Evolutionary conservation across 2,888 invertebrate genomes (phyloP), one percentile per base, ranked within the genome.

Genomic region (Steinernema hermaphroditum): DNA sequence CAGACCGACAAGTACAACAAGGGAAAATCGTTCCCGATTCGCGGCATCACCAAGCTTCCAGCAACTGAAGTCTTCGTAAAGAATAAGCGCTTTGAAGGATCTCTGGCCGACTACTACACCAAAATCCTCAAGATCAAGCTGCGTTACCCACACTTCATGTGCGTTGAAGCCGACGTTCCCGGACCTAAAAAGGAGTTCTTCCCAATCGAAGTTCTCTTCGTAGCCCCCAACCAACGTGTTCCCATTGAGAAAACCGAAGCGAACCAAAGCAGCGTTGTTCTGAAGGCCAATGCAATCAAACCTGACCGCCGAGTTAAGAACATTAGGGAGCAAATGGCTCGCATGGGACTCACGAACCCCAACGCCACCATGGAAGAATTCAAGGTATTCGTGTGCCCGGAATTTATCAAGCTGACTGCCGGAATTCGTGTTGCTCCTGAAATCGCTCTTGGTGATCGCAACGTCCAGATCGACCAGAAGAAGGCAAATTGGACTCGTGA

Each of bases 181-280:
- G 54, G 54, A 24, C 2, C 2, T 27, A 54, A 54, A 16, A 24
- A 74, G 19, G 73, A 73, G 49, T 69, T 70, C 43, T 73, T 49
- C 22, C 74, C 74, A 9, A 37, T 75, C 50, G 75, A 75, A 32
- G 74, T 74, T 29, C 68, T 76, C 12, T 24, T 57, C 29, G 68
- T 76, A 8, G 50, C 78, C 71, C 70, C 70, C 29, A 78, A 74
- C 43, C 77, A 77, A 50, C 73, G 73, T 29, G 75, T 77, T n/a
- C 77, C 77, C 14, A 57, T 78, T 41, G 77, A 77, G 49, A 77
- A 77, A 24, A 71, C 76, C 46, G 70, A 78, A 37, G 72, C 54
- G 24, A 54, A 54, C 54, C 54, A 54, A 16, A 54, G 54, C 54
- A 54, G 54, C 27, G 27, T 54, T 24, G 54, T 54, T 8, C 54